phyloP scores from a whole-genome alignment of 1,140 invertebrate genomes.

The Magallana angulata region DNA sequence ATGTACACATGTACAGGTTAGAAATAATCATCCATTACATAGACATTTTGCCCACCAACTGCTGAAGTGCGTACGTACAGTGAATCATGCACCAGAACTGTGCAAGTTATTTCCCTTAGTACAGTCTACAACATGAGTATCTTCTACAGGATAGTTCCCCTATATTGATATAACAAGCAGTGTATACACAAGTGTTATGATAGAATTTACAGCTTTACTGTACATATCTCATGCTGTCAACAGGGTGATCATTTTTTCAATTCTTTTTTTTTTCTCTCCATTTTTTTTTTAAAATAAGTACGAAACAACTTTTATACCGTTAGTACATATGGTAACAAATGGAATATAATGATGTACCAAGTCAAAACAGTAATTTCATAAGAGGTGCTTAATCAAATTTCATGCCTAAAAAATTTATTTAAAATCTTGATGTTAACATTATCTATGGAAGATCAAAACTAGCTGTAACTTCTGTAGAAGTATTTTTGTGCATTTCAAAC shows the following conservation, averaged over 20 bases:
- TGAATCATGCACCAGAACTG: neutral
- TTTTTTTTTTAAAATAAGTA: no score
- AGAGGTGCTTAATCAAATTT: no score
- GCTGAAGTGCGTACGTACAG: neutral
- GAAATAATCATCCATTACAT: neutral
- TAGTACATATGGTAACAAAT: neutral
- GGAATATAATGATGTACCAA: neutral
- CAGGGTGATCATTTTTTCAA: neutral
- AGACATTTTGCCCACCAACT: neutral
- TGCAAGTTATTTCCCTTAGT: constrained; percentile 26
- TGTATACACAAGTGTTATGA: constrained; percentile 20
- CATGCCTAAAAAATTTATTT: no score
- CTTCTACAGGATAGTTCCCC: neutral
- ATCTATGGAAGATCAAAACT: no score
- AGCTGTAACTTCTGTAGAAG: no score
- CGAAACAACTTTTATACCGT: neutral
- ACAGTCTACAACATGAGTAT: neutral
- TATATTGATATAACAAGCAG: constrained; percentile 32
- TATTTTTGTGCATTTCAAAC: no score
- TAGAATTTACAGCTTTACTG: neutral
- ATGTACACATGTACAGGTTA: neutral
- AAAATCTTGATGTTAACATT: no score
- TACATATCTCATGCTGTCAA: constrained; percentile 28
- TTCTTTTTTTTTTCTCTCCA: neutral
- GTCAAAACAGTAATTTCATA: neutral